These are phyloP conservation scores for Ovis canadensis DNA, from an alignment of 2,113 vertebrate genomes.

Conservation along the genomic window DNA sequence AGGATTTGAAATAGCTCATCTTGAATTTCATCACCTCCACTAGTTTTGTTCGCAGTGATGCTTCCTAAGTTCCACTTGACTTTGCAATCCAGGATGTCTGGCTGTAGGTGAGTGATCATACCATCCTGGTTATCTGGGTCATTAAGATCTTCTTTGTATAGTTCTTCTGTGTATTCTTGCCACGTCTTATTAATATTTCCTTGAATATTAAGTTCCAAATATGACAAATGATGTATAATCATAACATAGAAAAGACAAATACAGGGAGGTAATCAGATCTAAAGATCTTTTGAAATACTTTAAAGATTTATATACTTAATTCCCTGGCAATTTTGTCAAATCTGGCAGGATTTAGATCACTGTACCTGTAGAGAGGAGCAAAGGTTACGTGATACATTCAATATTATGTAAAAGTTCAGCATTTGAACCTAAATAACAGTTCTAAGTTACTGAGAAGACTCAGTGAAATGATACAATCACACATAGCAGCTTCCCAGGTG, in stretches of 20 bases:
- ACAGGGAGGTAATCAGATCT: not conserved
- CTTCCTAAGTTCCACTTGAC: not conserved
- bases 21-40: not conserved
- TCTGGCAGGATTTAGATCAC: not conserved
- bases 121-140: not conserved
- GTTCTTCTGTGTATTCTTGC: not conserved
- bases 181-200: not conserved
- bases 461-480: not conserved
- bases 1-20: not conserved
- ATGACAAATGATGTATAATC: not conserved
- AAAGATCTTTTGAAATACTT: not conserved
- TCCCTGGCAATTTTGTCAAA: not conserved
- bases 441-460: not conserved
- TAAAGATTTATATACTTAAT: not conserved
- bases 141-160: not conserved
- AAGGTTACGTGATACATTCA: not conserved
- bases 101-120: not conserved
- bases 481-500: not conserved
- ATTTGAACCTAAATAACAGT: not conserved
- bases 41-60: not conserved
- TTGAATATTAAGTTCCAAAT: not conserved
- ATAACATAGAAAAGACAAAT: not conserved
- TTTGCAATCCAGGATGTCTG: not conserved
- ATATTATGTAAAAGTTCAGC: not conserved
- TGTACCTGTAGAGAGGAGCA: not conserved